Evolutionary conservation across 2,888 invertebrate species (phyloP).

Genomic region (Lasiommata megera): DNA sequence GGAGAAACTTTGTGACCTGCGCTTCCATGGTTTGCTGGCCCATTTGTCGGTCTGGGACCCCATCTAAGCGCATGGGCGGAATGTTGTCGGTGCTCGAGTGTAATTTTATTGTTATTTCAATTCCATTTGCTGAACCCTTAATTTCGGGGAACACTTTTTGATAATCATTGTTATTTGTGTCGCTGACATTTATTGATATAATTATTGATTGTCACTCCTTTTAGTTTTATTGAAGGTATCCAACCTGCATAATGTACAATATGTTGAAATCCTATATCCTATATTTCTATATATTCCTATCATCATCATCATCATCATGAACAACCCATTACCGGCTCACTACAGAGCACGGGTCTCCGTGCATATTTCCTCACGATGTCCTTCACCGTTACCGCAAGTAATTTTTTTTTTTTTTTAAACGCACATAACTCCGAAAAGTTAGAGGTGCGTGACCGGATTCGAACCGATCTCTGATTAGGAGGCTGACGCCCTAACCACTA

Average conservation of each 20-base stretch:
- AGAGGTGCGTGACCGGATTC: too few relatives aligned
- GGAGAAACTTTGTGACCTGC: conserved; percentile 17
- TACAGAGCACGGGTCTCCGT: too few relatives aligned
- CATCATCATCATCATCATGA: too few relatives aligned
- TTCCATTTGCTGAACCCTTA: conserved; percentile 50
- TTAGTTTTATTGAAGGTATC: neutral
- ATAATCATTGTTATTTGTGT: conserved; percentile 51
- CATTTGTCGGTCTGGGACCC: conserved; percentile 52
- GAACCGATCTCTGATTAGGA: too few relatives aligned
- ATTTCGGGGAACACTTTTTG: conserved; percentile 43
- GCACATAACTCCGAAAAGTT: too few relatives aligned
- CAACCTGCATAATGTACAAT: neutral
- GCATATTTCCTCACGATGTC: too few relatives aligned
- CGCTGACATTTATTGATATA: conserved; percentile 42
- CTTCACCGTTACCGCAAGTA: too few relatives aligned
- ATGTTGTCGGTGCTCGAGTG: conserved; percentile 53
- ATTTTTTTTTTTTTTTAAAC: too few relatives aligned
- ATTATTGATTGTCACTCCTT: neutral
- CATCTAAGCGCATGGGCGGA: conserved; percentile 59
- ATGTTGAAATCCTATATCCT: too few relatives aligned
- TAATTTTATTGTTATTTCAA: conserved; percentile 67
- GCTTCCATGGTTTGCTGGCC: conserved; percentile 52
- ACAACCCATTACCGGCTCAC: too few relatives aligned
- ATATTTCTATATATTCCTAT: too few relatives aligned
- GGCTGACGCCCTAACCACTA: too few relatives aligned